A percentile compares a stretch with the other conserved stretches of the same genome.
Conservation (phyloP, 2,888 invertebrate genomes). For the Tachina lurida region DNA sequence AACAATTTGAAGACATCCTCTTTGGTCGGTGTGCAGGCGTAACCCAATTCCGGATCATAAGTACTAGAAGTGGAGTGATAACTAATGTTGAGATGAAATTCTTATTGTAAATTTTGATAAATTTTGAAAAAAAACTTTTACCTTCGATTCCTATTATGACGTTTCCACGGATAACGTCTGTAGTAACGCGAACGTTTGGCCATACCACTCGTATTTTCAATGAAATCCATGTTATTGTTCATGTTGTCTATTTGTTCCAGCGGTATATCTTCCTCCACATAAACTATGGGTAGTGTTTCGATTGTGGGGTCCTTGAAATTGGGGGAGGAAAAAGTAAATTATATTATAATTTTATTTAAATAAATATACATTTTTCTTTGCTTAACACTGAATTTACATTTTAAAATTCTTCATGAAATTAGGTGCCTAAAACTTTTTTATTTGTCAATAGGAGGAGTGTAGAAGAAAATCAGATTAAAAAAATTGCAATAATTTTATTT, state of each 20-base stretch:
- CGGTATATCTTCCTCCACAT: constrained; percentile 78
- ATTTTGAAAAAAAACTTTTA: constrained; percentile 69
- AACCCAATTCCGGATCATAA: constrained; percentile 85
- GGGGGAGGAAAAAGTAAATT: neutral
- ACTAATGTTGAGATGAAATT: constrained; percentile 4
- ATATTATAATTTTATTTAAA: neutral
- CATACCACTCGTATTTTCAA: constrained; percentile 73
- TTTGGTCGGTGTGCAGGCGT: constrained; percentile 86
- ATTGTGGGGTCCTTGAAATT: constrained; percentile 79
- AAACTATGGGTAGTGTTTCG: constrained; percentile 81
- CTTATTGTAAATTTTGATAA: neutral
- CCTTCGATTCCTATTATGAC: constrained; percentile 84
- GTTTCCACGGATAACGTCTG: constrained; percentile 86
- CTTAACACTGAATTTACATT: no score
- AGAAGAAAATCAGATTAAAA: no score
- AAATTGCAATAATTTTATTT: no score
- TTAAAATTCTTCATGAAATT: no score
- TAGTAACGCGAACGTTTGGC: constrained; percentile 85
- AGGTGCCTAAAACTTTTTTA: no score
- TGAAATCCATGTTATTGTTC: constrained; percentile 72
- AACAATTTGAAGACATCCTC: constrained; percentile 86
- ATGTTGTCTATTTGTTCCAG: constrained; percentile 73
- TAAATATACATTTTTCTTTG: no score
- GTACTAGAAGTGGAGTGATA: constrained; percentile 74
- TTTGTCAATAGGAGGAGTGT: no score